Evolutionary conservation across 2,888 invertebrate genomes (phyloP), one percentile per base, ranked within the genome.

Genomic region (Brachyptera putata): DNA sequence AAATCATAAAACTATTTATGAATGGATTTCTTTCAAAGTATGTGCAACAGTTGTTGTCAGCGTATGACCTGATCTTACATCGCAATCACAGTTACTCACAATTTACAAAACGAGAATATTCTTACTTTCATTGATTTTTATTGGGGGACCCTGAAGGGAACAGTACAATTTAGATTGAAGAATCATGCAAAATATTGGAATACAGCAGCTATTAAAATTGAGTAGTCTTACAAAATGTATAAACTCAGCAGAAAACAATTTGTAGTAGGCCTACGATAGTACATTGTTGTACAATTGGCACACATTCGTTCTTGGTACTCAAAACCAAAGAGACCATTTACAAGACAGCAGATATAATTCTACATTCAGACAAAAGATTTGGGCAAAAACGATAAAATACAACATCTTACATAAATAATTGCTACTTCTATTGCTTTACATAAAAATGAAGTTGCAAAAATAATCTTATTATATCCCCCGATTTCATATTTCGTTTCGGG

Each of bases 141-240:
- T 62, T 65, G 62, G 64, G 65, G 64, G 65, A 61, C 65, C 65
- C 64, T 61, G 62, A 65, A 56, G 63, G 60, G 61, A 64, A 63
- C 63, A 65, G 61, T 66, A 65, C 66, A 66, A 56, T 61, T 60
- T 60, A 58, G 55, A 30, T 61, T 62, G 43, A 60, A 61, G 60
- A 59, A 64, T 60, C 57, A 61, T 61, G 62, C 62, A 66, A 66
- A 64, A 62, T 56, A 62, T 50, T 60, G 56, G 63, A 48, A 63
- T 64, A 65, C 66, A 65, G 64, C 64, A 66, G 61, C 64, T 61
- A 63, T 62, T 62, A 63, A 65, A 65, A 62, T 61, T 30, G 11
- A 46, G 46, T 36, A 63, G 61, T 49, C 62, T 50, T 65, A 65
- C 64, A 64, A 66, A 64, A 61, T 57, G 62, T 64, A 63, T 62